A percentile compares a stretch with the other conserved stretches of the same genome.
Evolutionary conservation across 2,888 invertebrate genomes (phyloP).

Genomic region (Epinotia brunnichana): DNA sequence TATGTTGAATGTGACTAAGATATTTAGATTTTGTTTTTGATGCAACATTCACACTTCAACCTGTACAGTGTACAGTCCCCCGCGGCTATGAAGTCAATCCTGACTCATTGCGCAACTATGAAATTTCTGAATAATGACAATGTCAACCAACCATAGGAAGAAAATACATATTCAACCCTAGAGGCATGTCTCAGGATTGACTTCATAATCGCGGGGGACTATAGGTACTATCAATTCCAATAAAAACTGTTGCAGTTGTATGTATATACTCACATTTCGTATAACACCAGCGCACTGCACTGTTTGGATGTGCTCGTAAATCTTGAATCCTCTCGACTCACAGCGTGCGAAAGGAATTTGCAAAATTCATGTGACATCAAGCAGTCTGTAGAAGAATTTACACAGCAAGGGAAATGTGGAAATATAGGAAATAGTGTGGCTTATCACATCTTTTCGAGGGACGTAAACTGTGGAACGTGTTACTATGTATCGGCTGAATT

Average conservation of each 20-base stretch:
- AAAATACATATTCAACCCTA: too few species aligned
- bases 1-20: too few species aligned
- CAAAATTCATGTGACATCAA: conserved; percentile 77
- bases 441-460: conserved; percentile 50
- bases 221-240: not conserved
- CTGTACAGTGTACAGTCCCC: too few species aligned
- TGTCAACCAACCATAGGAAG: too few species aligned
- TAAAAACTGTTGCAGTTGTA: conserved; percentile 26
- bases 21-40: too few species aligned
- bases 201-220: too few species aligned
- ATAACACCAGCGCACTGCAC: conserved; percentile 54
- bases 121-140: too few species aligned
- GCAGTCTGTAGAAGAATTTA: conserved; percentile 71
- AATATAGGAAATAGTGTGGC: conserved; percentile 55
- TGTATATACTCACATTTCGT: conserved; percentile 37
- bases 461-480: not conserved
- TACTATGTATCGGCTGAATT: not conserved
- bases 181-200: too few species aligned
- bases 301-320: conserved; percentile 66
- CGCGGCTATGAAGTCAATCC: too few species aligned
- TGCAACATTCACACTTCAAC: not conserved
- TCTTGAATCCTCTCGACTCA: conserved; percentile 63
- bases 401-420: conserved; percentile 61
- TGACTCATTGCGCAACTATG: too few species aligned
- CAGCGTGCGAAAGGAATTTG: conserved; percentile 65